Conservation (phyloP, 1,140 invertebrate genomes). For the Dufourea novaeangliae region DNA sequence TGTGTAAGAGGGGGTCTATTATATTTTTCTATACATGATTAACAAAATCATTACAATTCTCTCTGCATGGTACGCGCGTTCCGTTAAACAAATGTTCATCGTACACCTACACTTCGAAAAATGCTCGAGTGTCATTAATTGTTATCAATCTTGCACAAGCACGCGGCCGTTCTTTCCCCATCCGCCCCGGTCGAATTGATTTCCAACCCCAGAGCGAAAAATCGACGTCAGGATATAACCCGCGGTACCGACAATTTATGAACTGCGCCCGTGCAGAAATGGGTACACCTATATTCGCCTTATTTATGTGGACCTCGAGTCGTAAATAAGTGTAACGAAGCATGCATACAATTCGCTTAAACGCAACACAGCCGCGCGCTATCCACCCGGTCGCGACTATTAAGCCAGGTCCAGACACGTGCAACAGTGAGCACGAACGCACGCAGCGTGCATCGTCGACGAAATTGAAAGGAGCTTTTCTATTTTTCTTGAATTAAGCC, state of each 20-base stretch:
- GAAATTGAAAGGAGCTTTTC: no score
- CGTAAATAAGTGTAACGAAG: slow-evolving; percentile 63
- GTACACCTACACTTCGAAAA: no score
- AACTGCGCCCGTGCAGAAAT: slow-evolving; percentile 30
- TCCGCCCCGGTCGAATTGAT: slow-evolving; percentile 12
- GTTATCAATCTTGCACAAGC: not conserved
- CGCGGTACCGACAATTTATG: slow-evolving; percentile 40
- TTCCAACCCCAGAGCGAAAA: not conserved
- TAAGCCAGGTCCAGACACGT: no score
- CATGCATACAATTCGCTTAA: slow-evolving; percentile 54
- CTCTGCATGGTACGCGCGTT: no score
- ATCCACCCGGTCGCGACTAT: slow-evolving; percentile 38
- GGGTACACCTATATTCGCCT: slow-evolving; percentile 49
- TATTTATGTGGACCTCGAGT: slow-evolving; percentile 51
- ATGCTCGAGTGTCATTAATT: not conserved
- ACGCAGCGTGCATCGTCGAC: no score
- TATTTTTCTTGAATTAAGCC: no score
- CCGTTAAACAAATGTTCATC: no score
- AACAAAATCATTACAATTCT: no score
- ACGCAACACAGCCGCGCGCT: slow-evolving; percentile 28
- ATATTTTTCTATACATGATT: no score
- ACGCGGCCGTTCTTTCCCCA: not conserved
- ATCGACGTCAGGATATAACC: slow-evolving; percentile 31
- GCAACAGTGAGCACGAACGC: no score
- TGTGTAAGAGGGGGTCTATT: no score